phyloP scores from a whole-genome alignment of 2,888 invertebrate genomes.

The Phania funesta region DNA sequence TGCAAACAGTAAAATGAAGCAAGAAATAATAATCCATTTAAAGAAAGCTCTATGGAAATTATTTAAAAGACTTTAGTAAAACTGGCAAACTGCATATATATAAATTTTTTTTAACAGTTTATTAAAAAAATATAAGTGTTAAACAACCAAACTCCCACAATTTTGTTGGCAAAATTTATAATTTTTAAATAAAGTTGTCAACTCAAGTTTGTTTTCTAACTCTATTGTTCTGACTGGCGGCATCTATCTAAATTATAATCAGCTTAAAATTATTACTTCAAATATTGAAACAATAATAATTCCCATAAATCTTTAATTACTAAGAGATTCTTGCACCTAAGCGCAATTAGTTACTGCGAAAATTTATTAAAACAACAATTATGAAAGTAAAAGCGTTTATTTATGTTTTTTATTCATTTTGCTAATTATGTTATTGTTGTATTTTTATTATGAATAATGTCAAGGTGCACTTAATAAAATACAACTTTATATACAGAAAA shows the following conservation, averaged over 20 bases:
- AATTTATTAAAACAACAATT: neutral
- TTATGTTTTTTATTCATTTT: too few relatives aligned
- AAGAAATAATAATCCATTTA: neutral
- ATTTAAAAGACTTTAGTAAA: neutral
- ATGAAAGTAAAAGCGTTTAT: too few relatives aligned
- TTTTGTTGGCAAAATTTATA: neutral
- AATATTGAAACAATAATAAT: too few relatives aligned
- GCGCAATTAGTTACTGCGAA: neutral
- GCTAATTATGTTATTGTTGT: neutral
- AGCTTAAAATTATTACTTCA: neutral
- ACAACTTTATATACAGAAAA: too few relatives aligned
- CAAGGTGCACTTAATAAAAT: neutral
- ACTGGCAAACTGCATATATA: too few relatives aligned
- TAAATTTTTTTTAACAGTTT: too few relatives aligned
- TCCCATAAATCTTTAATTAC: neutral
- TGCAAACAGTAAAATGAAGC: neutral
- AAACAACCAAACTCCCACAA: too few relatives aligned
- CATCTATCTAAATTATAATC: neutral
- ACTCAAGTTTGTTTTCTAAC: conserved; percentile 36
- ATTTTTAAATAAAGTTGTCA: neutral
- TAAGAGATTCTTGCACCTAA: neutral
- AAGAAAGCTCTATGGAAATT: too few relatives aligned
- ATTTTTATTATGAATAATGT: neutral
- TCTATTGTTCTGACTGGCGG: conserved; percentile 6
- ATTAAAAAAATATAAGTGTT: too few relatives aligned